phyloP scores from a whole-genome alignment of 2,797 vertebrate species.

The Mastacembelus armatus region DNA sequence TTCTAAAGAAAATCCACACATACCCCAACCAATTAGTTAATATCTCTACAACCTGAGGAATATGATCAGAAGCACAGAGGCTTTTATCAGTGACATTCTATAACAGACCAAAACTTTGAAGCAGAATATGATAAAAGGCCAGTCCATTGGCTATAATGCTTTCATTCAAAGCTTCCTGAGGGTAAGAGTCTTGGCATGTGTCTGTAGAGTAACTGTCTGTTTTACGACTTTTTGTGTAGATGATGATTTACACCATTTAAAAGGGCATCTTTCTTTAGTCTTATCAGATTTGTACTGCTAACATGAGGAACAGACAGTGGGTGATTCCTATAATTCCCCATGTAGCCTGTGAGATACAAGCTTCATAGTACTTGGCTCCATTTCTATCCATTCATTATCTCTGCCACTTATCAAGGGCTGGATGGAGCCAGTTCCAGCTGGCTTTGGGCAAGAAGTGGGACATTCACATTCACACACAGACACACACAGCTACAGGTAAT shows the following conservation, averaged over 20 bases:
- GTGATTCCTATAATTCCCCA: slow-evolving; percentile 15
- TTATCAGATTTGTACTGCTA: neutral
- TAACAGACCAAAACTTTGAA: neutral
- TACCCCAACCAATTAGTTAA: neutral
- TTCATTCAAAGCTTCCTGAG: neutral
- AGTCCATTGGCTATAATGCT: slow-evolving; percentile 20
- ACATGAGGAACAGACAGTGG: neutral
- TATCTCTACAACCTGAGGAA: neutral
- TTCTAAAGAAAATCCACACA: slow-evolving; percentile 3
- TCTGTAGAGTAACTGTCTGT: neutral
- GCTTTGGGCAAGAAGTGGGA: too few species aligned
- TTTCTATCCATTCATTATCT: slow-evolving; percentile 24
- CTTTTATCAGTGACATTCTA: slow-evolving; percentile 14
- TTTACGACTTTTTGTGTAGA: neutral
- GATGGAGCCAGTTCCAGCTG: too few species aligned
- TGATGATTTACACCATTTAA: slow-evolving; percentile 10
- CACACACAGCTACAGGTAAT: too few species aligned
- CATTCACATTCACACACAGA: too few species aligned
- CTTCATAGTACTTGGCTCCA: neutral
- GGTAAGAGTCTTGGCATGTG: neutral
- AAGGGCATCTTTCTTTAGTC: neutral
- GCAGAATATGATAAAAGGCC: slow-evolving; percentile 24
- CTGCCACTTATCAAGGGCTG: neutral
- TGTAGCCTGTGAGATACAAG: slow-evolving; percentile 1
- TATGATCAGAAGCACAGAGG: slow-evolving; percentile 11